Conservation (phyloP, 1,140 invertebrate genomes). For the Plodia interpunctella region DNA sequence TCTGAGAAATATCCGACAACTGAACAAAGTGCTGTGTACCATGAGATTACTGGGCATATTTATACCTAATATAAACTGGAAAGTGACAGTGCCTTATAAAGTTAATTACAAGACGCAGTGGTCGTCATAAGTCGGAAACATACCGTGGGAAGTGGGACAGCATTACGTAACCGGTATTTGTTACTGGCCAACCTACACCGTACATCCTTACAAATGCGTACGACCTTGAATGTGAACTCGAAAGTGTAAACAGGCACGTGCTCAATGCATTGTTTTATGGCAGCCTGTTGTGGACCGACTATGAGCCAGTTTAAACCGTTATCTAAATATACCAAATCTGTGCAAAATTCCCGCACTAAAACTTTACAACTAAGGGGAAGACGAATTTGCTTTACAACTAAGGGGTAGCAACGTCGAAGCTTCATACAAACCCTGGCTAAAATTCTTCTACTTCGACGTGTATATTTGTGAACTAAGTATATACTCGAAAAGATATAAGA, state of each 20-base stretch:
- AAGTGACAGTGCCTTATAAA: not conserved
- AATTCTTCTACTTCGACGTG: too few species aligned
- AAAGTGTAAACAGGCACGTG: slow-evolving; percentile 73
- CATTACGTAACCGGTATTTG: slow-evolving; percentile 72
- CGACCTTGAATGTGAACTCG: slow-evolving; percentile 74
- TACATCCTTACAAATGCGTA: slow-evolving; percentile 75
- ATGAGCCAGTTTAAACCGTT: not conserved
- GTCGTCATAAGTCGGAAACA: slow-evolving; percentile 53
- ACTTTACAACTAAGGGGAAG: too few species aligned
- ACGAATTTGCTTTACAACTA: not conserved
- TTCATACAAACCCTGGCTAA: too few species aligned
- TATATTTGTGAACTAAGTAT: too few species aligned
- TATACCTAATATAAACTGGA: too few species aligned
- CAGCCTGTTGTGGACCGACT: slow-evolving; percentile 40
- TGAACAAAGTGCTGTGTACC: not conserved
- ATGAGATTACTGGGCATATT: too few species aligned
- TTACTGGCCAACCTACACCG: slow-evolving; percentile 64
- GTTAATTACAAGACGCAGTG: slow-evolving; percentile 47
- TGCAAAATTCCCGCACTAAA: slow-evolving; percentile 5
- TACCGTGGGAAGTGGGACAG: slow-evolving; percentile 68
- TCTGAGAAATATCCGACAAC: not conserved
- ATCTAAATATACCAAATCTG: slow-evolving; percentile 6
- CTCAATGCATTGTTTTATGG: slow-evolving; percentile 74
- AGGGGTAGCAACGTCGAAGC: not conserved
- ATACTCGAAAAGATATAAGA: too few species aligned